Percentiles rank a stretch among this genome's conserved stretches.
phyloP scores from a whole-genome alignment of 1,140 invertebrate genomes.

The Anoplolepis gracilipes region DNA sequence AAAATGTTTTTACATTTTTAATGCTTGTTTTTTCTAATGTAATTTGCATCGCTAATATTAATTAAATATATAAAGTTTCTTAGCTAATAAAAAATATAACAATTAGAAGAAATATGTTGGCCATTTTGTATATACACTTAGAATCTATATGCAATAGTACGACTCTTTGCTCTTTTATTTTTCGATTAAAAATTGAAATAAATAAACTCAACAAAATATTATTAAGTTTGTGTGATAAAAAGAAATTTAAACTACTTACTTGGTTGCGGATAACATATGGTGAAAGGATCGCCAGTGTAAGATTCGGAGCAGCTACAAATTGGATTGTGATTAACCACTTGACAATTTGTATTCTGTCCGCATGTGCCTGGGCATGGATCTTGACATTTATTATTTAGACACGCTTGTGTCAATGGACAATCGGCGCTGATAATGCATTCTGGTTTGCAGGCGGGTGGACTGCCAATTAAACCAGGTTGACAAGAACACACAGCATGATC shows the following conservation, averaged over 20 bases:
- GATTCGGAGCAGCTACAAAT: constrained; percentile 90
- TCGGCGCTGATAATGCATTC: constrained; percentile 89
- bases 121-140: neutral
- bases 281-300: constrained; percentile 92
- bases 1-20: too few species aligned
- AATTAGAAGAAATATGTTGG: neutral
- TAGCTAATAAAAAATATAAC: neutral
- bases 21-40: neutral
- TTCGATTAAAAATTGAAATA: neutral
- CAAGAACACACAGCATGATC: constrained; percentile 89
- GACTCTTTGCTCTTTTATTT: neutral
- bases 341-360: constrained; percentile 89
- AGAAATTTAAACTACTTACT: constrained; percentile 83
- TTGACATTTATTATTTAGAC: constrained; percentile 88
- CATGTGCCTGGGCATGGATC: constrained; percentile 91
- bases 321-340: constrained; percentile 89
- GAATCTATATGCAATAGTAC: too few species aligned
- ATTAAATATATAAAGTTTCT: neutral
- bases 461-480: constrained; percentile 88
- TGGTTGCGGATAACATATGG: constrained; percentile 88
- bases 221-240: neutral
- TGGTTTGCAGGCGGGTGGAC: constrained; percentile 88
- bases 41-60: neutral
- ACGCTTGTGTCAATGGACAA: constrained; percentile 88
- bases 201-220: neutral